phyloP scores from a whole-genome alignment of 2,888 invertebrate species.

The Dendrolimus pini region DNA sequence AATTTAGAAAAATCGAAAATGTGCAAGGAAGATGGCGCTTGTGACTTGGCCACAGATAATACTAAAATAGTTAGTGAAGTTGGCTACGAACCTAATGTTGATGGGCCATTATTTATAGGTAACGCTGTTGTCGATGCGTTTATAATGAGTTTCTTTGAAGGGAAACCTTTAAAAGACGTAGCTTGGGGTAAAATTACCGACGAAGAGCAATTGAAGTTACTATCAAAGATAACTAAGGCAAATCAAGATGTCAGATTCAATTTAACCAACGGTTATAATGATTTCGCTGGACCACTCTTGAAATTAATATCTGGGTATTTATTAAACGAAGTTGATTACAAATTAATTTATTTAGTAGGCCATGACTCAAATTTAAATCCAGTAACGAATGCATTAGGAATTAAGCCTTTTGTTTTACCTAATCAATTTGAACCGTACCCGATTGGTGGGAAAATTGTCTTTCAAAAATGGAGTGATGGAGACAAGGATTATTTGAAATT shows the following conservation, averaged over 20 bases:
- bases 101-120: conserved; percentile 37
- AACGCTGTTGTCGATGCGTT: conserved; percentile 45
- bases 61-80: conserved; percentile 27
- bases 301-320: conserved; percentile 28
- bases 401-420: conserved; percentile 33
- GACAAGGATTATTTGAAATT: conserved; percentile 36
- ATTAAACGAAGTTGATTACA: conserved; percentile 13
- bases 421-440: conserved; percentile 47
- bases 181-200: conserved; percentile 48
- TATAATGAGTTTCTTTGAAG: conserved; percentile 57
- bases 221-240: conserved; percentile 32
- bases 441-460: conserved; percentile 54
- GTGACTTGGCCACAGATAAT: conserved; percentile 32
- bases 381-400: conserved; percentile 32
- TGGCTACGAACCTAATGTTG: conserved; percentile 38
- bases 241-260: conserved; percentile 49
- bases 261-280: conserved; percentile 27
- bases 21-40: conserved; percentile 33
- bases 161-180: conserved; percentile 32
- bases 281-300: conserved; percentile 36
- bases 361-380: conserved; percentile 54
- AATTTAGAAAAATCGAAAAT: conserved; percentile 36
- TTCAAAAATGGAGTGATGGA: conserved; percentile 49
- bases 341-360: conserved; percentile 40
- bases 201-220: conserved; percentile 32